Percentiles rank a stretch among this genome's conserved stretches.
These are phyloP conservation scores for Plumapathes pennacea DNA, from an alignment of 92 coral and sea anemone species.

Conservation along the genomic window DNA sequence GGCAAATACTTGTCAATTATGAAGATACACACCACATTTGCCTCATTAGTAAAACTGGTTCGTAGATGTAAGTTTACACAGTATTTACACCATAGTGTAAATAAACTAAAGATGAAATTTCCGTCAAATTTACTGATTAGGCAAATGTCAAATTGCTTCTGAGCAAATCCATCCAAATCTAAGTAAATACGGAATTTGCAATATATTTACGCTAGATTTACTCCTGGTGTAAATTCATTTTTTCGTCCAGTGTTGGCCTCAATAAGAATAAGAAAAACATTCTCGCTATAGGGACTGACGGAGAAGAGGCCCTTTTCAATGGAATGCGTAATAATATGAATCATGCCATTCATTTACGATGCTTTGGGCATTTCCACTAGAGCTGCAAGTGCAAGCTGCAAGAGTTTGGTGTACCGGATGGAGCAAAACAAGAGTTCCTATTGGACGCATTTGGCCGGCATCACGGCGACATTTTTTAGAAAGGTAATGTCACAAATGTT, in stretches of 20 bases:
- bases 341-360: slow-evolving; percentile 54
- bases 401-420: slow-evolving; percentile 20
- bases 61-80: too few relatives aligned
- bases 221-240: slow-evolving; percentile 49
- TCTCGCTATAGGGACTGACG: slow-evolving; percentile 55
- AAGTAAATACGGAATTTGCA: too few relatives aligned
- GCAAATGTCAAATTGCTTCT: too few relatives aligned
- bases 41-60: too few relatives aligned
- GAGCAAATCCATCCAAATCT: too few relatives aligned
- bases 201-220: too few relatives aligned
- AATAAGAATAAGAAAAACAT: slow-evolving; percentile 32
- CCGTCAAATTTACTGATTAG: too few relatives aligned
- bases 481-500: slow-evolving; percentile 5
- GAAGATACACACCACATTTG: too few relatives aligned
- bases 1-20: too few relatives aligned
- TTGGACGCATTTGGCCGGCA: slow-evolving; percentile 30
- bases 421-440: slow-evolving; percentile 28
- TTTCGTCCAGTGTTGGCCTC: slow-evolving; percentile 28
- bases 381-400: slow-evolving; percentile 41
- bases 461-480: not conserved
- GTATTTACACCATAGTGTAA: too few relatives aligned
- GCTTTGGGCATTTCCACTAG: slow-evolving; percentile 46
- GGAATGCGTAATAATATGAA: slow-evolving; percentile 43
- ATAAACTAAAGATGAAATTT: too few relatives aligned
- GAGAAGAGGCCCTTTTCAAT: slow-evolving; percentile 51